Evolutionary conservation across 2,113 vertebrate species (phyloP).

Genomic region (Chionis minor): DNA sequence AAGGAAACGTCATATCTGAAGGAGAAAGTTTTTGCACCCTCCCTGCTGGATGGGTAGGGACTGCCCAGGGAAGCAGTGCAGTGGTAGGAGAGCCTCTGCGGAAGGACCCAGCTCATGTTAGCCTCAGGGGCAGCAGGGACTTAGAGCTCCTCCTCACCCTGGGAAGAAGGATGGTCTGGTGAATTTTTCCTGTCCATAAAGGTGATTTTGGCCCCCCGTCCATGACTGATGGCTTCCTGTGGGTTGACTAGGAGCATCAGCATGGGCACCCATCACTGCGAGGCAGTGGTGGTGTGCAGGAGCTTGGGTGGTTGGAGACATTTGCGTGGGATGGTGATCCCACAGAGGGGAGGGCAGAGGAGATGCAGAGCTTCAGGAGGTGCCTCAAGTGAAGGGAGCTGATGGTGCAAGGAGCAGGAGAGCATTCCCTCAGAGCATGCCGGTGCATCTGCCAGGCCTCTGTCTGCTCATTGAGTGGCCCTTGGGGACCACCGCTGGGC

Average conservation of each 20-base stretch:
- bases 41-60: not conserved
- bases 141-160: not conserved
- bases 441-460: not conserved
- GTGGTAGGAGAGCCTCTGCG: not conserved
- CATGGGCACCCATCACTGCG: accelerated
- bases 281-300: accelerated
- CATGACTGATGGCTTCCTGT: not conserved
- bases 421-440: not conserved
- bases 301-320: not conserved
- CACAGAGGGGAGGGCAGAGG: not conserved
- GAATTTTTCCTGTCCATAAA: not conserved
- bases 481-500: not conserved
- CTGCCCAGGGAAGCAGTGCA: not conserved
- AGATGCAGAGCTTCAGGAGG: not conserved
- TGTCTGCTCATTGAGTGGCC: not conserved
- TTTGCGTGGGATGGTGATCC: not conserved
- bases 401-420: not conserved
- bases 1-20: not conserved
- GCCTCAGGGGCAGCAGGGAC: not conserved
- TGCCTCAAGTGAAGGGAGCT: not conserved
- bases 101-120: not conserved
- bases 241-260: not conserved
- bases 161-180: not conserved
- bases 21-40: not conserved
- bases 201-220: not conserved